These are phyloP conservation scores for Heliconius ismenius DNA, from an alignment of 2,888 invertebrate species.

Conservation along the genomic window DNA sequence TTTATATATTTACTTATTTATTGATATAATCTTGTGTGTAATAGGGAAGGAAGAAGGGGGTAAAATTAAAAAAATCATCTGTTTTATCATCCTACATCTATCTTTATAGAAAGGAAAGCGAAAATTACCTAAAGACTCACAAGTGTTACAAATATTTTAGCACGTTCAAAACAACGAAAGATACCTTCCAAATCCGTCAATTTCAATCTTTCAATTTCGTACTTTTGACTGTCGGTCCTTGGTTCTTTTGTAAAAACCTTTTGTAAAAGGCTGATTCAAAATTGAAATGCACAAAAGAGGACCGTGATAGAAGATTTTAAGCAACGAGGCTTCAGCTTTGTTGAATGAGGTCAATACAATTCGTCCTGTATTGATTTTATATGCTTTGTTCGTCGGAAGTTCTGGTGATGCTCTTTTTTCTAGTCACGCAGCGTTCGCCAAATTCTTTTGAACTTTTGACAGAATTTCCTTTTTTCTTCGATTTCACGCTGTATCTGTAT, in stretches of 20 bases:
- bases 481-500: too few relatives aligned
- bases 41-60: too few relatives aligned
- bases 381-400: slow-evolving; percentile 17
- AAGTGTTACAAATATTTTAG: neutral
- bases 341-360: slow-evolving; percentile 25
- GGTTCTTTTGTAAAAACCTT: slow-evolving; percentile 19
- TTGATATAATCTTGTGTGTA: too few relatives aligned
- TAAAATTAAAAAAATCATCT: too few relatives aligned
- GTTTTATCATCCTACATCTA: too few relatives aligned
- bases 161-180: neutral
- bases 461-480: neutral
- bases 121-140: neutral
- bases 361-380: slow-evolving; percentile 29
- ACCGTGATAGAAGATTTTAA: slow-evolving; percentile 23
- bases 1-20: too few relatives aligned
- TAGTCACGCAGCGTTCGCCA: neutral
- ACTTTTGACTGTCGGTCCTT: slow-evolving; percentile 9
- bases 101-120: too few relatives aligned
- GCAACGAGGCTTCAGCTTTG: slow-evolving; percentile 23
- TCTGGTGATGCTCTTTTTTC: slow-evolving; percentile 18
- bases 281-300: slow-evolving; percentile 23
- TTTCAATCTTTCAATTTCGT: slow-evolving; percentile 4
- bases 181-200: neutral
- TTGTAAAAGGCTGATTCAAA: slow-evolving; percentile 19
- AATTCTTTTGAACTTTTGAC: neutral